These are phyloP conservation scores for Leptarthrus brevirostris DNA, from an alignment of 2,888 invertebrate species.

Conservation along the genomic window DNA sequence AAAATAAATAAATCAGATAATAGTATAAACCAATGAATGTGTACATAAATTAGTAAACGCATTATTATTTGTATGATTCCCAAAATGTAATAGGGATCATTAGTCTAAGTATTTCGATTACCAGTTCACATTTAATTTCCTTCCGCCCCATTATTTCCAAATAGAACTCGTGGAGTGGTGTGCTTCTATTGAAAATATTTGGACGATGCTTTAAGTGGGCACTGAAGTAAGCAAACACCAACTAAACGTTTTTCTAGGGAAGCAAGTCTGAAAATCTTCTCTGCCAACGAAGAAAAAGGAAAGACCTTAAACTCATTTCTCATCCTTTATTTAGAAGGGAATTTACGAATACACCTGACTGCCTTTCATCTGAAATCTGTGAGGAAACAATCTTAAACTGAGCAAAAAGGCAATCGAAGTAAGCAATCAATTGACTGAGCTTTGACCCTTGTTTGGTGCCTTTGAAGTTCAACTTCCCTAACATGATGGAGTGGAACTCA, in stretches of 20 bases:
- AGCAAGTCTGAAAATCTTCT: not conserved
- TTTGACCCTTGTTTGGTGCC: conserved; percentile 36
- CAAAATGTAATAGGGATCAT: no score
- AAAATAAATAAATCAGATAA: no score
- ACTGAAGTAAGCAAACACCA: conserved; percentile 16
- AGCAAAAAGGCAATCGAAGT: conserved; percentile 33
- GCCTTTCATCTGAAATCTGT: not conserved
- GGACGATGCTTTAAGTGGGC: not conserved
- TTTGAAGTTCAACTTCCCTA: conserved; percentile 37
- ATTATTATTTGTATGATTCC: no score
- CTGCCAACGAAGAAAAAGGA: not conserved
- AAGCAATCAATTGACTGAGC: conserved; percentile 41
- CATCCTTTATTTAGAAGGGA: not conserved
- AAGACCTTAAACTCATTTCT: conserved; percentile 19
- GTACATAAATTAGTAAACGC: no score
- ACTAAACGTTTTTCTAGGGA: not conserved
- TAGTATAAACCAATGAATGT: no score
- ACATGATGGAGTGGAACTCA: conserved; percentile 45
- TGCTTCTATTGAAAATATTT: no score
- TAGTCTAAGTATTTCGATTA: no score
- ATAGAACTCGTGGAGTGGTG: no score
- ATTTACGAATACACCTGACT: not conserved
- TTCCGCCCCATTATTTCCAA: no score
- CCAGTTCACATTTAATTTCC: no score
- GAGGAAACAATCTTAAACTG: conserved; percentile 26